Percentiles rank a stretch among this genome's conserved stretches.
phyloP scores from a whole-genome alignment of 2,113 vertebrate genomes.

The Sigmodon hispidus region DNA sequence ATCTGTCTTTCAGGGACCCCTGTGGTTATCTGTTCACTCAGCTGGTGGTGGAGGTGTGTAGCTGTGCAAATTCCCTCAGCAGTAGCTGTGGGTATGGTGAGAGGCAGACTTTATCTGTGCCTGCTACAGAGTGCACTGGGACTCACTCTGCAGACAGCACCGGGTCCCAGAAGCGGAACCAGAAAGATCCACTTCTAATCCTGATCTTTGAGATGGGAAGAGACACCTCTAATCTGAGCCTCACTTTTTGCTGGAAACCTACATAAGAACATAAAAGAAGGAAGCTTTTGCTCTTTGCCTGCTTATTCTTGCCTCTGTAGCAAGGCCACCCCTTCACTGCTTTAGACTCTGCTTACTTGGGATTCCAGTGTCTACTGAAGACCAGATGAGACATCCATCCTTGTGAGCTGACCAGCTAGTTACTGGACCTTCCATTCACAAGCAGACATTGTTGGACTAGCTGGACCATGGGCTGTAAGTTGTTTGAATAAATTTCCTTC shows the following conservation, averaged over 20 bases:
- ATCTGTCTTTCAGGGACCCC: too few species aligned
- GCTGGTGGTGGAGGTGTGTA: too few species aligned
- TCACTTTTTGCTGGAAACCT: background rate
- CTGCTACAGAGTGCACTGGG: too few species aligned
- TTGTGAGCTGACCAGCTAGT: background rate
- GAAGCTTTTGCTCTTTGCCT: background rate
- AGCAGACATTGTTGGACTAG: background rate
- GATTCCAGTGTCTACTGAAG: background rate
- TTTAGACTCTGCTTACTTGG: background rate
- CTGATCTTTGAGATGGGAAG: background rate
- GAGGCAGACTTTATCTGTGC: too few species aligned
- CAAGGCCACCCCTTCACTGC: background rate
- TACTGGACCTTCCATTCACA: background rate
- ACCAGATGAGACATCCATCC: background rate
- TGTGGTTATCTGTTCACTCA: too few species aligned
- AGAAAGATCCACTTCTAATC: background rate
- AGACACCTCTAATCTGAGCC: background rate
- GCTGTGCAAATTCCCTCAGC: too few species aligned
- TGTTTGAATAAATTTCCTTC: background rate
- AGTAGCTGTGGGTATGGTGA: too few species aligned
- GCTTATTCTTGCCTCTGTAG: background rate
- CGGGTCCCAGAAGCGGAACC: too few species aligned
- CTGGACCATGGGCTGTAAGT: background rate
- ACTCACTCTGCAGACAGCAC: too few species aligned
- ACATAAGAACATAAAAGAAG: background rate